Evolutionary conservation across 2,113 vertebrate genomes (phyloP), one percentile per base, ranked within the genome.

Genomic region (Nycticebus coucang): DNA sequence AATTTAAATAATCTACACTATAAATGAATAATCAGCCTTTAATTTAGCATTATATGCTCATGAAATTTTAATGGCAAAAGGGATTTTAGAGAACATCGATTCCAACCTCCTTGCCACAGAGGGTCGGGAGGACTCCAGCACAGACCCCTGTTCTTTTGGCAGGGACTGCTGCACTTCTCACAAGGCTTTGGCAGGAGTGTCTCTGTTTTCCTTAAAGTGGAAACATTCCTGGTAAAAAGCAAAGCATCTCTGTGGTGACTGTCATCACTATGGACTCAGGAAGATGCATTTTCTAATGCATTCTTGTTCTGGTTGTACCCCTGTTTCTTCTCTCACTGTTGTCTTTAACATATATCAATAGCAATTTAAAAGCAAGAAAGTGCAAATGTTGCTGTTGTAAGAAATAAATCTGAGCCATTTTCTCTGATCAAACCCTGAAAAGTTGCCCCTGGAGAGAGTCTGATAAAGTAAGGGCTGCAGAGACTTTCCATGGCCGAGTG

Each of bases 391-490:
- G 68, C 71, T 74, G 35, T 69, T 60, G 37, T 81, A 87, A 91
- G 80, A 95, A 96, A 75, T 93, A 94, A 91, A 94, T 85, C 69
- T 96, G 30, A 94, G 41, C 14, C 75, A 83, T 96, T 95, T 89
- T 91, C 87, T 94, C 78, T 95, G 30, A 62, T 95, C 66, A 92
- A 68, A 86, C 80, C 59, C 66, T 95, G 75, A 96, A 93, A 85
- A 77, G 60, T 80, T 95, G 68, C 53, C 88, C 37, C n/a, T 82
- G 37, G 68, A 93, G 95, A 95, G 21, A 69, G 14, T n/a, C 78
- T 50, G 62, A 69, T 88, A 86, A 92, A 97, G 88, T 88, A 91
- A 66, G 50, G 75, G 82, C 59, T 88, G 4, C 24, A 37, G 81
- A 95, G 93, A 77, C 66, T 60, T 91, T 96, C 64, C 60, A 30